Base-by-base conservation (phyloP, 2,797 vertebrate genomes). In the Moxostoma hubbsi region DNA sequence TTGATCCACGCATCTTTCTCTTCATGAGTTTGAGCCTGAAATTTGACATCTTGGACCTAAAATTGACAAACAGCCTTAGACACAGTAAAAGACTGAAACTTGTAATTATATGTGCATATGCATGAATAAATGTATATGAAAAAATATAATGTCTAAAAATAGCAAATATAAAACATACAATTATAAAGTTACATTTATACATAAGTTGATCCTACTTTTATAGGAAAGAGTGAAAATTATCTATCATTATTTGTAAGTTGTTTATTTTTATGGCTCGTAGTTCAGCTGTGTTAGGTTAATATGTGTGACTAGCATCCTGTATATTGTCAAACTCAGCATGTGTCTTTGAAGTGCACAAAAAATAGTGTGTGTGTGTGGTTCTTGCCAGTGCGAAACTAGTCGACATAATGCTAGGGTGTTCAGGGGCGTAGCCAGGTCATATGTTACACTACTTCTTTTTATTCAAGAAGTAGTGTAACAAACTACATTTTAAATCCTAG, bases 1-100 rank as follows among this genome's bases (percentile, higher is more conserved):
- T 95, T 96, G 86, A 99, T 98, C 98, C 98, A 99, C 0, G 94
- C 93, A 9, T 97, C 96, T 86, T 96, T 98, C 86, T 98, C 97
- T 82, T 98, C 96, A 49, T 79, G 90, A 53, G 77, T 95, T 82
- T 90, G 88, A 82, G 94, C 93, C 85, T 97, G 97, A 81, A 99
- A 93, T 86, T 97, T 99, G 80, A 98, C 91, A 87, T 98, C 94
- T 57, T 93, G 93, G 75, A 96, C 94, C 98, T 99, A 90, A 69
- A 81, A 84, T 15, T n/a, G 4, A 13, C 13, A 11, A 73, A 51
- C 62, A 67, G 1, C 45, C 7, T 36, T 18, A 54, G 5, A 46
- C 12, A 9, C 36, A 15, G 54, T 9, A 65, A 53, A 2, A 15
- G 13, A 12, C 59, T 62, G 16, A 10, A 57, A 75, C 4, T 43